A percentile compares a stretch with the other conserved stretches of the same genome.
These are phyloP conservation scores for Eurytoma californica DNA, from an alignment of 2,888 invertebrate species.

Conservation along the genomic window DNA sequence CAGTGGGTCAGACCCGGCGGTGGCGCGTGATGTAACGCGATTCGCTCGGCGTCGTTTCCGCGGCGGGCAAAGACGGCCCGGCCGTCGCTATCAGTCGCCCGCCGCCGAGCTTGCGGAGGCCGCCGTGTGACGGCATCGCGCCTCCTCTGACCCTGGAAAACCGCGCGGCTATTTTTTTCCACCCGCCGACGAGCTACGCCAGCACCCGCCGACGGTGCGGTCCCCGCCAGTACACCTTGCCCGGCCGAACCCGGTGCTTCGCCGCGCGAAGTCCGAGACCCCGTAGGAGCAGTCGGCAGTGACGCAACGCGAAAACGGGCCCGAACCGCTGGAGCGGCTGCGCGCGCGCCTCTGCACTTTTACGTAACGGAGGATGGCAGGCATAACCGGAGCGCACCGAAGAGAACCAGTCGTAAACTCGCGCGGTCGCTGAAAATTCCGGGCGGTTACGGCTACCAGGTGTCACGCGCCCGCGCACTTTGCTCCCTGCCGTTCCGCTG, in stretches of 20 bases:
- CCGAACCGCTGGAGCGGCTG: constrained; percentile 37
- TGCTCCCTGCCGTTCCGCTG: background rate
- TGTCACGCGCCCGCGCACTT: constrained; percentile 9
- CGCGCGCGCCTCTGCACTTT: constrained; percentile 25
- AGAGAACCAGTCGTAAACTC: constrained; percentile 19
- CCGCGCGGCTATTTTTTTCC: too few species aligned
- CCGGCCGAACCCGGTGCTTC: too few species aligned
- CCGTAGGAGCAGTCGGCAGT: too few species aligned
- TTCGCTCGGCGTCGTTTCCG: constrained; percentile 4
- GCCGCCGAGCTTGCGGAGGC: too few species aligned
- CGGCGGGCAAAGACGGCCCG: background rate
- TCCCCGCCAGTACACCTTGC: too few species aligned
- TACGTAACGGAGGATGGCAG: constrained; percentile 38
- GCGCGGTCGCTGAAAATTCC: constrained; percentile 16
- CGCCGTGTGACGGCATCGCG: too few species aligned
- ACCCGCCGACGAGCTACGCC: too few species aligned
- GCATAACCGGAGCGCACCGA: background rate
- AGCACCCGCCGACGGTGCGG: too few species aligned
- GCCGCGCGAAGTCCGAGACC: too few species aligned
- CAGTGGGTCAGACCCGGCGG: constrained; percentile 37
- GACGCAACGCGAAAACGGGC: too few species aligned
- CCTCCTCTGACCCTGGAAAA: too few species aligned
- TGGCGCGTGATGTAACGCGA: constrained; percentile 34
- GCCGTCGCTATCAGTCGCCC: too few species aligned
- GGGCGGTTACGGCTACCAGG: background rate